These are phyloP conservation scores for Temnothorax ravouxi DNA, from an alignment of 2,888 invertebrate species.

Conservation along the genomic window DNA sequence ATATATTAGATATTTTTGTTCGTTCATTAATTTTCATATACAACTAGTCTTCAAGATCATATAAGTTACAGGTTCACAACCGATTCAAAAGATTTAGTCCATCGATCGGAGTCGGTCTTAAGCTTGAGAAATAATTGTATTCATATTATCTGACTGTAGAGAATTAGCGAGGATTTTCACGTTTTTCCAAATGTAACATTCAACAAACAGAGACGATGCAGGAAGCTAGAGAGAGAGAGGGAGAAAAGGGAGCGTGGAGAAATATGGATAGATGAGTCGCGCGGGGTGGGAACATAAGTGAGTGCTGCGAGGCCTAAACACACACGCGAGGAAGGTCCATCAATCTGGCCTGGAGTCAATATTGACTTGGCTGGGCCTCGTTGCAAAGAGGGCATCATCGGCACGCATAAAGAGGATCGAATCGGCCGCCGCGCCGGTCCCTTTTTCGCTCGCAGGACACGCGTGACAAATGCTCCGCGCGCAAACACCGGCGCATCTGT, in stretches of 20 bases:
- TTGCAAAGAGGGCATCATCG: constrained; percentile 85
- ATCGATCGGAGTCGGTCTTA: constrained; percentile 12
- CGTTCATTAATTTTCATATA: background rate
- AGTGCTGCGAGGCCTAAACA: constrained; percentile 79
- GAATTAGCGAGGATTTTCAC: constrained; percentile 43
- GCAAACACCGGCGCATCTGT: constrained; percentile 86
- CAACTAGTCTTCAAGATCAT: background rate
- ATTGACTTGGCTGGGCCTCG: constrained; percentile 85
- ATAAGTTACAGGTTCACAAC: background rate
- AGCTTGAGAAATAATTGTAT: constrained; percentile 3
- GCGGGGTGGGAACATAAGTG: constrained; percentile 77
- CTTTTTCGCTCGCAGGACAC: constrained; percentile 84
- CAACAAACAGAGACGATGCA: constrained; percentile 15
- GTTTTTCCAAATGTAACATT: constrained; percentile 45
- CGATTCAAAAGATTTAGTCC: constrained; percentile 1
- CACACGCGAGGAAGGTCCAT: constrained; percentile 83
- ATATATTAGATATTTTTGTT: background rate
- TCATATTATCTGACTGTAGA: background rate
- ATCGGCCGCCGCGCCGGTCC: constrained; percentile 75
- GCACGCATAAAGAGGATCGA: constrained; percentile 77
- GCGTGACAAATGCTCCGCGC: constrained; percentile 86
- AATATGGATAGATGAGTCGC: constrained; percentile 62
- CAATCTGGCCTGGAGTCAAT: constrained; percentile 85
- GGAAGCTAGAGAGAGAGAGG: background rate
- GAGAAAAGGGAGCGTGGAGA: constrained; percentile 38